Conservation (phyloP, 2,113 vertebrate genomes). For the Artemisiospiza belli region DNA sequence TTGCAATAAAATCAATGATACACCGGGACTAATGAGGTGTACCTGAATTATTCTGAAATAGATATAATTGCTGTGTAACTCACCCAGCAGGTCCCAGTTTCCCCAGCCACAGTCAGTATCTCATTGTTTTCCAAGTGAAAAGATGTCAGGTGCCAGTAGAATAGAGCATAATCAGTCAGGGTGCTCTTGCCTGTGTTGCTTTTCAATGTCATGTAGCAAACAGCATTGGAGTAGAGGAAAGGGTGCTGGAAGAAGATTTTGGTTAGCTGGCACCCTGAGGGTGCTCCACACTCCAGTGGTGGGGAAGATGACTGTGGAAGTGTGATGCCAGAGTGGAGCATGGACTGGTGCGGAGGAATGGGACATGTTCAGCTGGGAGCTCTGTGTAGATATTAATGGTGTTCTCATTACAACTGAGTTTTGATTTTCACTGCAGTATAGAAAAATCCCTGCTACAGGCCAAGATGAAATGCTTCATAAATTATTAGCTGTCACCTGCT, state of each 20-base stretch:
- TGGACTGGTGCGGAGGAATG: background rate
- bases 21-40: constrained; percentile 6
- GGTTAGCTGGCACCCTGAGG: background rate
- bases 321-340: background rate
- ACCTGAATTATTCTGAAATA: constrained; percentile 54
- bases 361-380: background rate
- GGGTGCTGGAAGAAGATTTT: background rate
- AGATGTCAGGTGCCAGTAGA: constrained; percentile 18
- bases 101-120: constrained; percentile 19
- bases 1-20: constrained; percentile 31
- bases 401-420: background rate
- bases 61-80: constrained; percentile 31
- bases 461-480: background rate
- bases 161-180: constrained; percentile 38
- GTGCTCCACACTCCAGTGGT: background rate
- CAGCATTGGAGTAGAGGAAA: background rate
- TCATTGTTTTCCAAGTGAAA: constrained; percentile 50
- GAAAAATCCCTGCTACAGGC: background rate
- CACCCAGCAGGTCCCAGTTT: constrained; percentile 3
- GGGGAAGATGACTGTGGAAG: background rate
- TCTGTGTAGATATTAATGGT: background rate
- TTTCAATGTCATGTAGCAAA: constrained; percentile 2
- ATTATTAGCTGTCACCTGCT: background rate
- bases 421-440: background rate
- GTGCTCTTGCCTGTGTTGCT: constrained; percentile 14